A percentile compares a stretch with the other conserved stretches of the same genome.
These are phyloP conservation scores for Tor tambroides DNA, from an alignment of 2,113 vertebrate species.

Conservation along the genomic window DNA sequence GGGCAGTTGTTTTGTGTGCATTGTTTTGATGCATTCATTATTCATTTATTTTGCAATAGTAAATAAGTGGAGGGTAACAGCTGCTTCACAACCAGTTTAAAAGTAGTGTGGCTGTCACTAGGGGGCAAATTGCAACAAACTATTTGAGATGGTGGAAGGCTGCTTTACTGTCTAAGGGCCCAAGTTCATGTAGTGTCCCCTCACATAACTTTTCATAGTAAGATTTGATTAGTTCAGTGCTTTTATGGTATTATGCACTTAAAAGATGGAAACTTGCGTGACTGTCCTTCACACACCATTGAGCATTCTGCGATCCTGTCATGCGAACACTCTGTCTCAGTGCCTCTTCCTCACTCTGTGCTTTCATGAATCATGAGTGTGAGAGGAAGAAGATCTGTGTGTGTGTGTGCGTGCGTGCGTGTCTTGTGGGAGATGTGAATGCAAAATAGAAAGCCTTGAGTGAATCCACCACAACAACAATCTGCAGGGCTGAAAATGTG, in stretches of 20 bases:
- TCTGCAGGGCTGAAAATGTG: neutral
- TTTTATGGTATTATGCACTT: neutral
- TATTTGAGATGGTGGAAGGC: neutral
- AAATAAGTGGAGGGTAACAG: neutral
- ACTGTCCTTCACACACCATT: neutral
- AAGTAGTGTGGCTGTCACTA: neutral
- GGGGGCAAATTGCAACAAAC: neutral
- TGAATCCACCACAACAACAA: neutral
- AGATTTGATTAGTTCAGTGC: too few species aligned
- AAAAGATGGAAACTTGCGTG: neutral
- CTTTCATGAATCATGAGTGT: constrained; percentile 18
- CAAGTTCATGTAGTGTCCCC: too few species aligned
- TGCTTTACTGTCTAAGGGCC: neutral
- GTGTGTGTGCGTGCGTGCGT: neutral
- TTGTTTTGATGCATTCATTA: neutral
- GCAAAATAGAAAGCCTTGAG: neutral
- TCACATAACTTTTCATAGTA: too few species aligned
- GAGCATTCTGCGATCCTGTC: constrained; percentile 6
- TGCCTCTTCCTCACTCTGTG: neutral
- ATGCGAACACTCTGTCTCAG: neutral
- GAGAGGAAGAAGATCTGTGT: neutral
- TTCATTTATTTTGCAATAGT: neutral
- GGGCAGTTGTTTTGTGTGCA: neutral
- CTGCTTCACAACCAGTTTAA: neutral
- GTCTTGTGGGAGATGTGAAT: neutral